phyloP scores from a whole-genome alignment of 1,140 invertebrate genomes.

The Temnothorax nylanderi region DNA sequence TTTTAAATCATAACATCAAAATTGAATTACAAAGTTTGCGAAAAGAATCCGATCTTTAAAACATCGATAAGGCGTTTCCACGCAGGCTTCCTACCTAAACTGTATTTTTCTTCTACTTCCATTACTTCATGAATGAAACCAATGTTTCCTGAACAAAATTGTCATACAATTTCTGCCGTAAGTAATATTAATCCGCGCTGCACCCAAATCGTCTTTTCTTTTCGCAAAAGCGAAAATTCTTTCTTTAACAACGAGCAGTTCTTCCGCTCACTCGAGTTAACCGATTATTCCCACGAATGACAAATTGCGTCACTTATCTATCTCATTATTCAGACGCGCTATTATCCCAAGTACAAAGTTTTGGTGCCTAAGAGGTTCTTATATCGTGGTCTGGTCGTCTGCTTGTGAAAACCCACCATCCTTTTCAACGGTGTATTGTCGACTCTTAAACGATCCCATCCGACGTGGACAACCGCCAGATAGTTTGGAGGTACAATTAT shows the following conservation, averaged over 20 bases:
- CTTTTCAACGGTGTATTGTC: slow-evolving; percentile 21
- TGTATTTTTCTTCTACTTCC: neutral
- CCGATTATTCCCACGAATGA: slow-evolving; percentile 16
- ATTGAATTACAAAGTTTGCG: slow-evolving; percentile 40
- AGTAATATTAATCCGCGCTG: neutral
- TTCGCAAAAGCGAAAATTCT: slow-evolving; percentile 15
- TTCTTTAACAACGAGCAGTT: slow-evolving; percentile 1
- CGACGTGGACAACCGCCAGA: slow-evolving; percentile 14
- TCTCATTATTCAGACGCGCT: slow-evolving; percentile 46
- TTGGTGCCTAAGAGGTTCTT: slow-evolving; percentile 18
- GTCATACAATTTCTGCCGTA: neutral
- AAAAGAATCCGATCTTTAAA: slow-evolving; percentile 1
- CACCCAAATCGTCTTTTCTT: neutral
- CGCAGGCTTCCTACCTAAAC: neutral
- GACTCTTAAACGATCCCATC: slow-evolving; percentile 32
- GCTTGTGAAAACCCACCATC: slow-evolving; percentile 3
- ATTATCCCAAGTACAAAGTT: slow-evolving; percentile 36
- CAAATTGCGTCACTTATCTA: slow-evolving; percentile 47
- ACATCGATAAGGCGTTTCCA: neutral
- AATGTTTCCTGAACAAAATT: neutral
- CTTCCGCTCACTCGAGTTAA: slow-evolving; percentile 19
- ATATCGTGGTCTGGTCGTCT: slow-evolving; percentile 29
- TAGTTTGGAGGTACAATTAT: slow-evolving; percentile 35
- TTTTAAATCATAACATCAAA: slow-evolving; percentile 11
- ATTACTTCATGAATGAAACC: neutral